These are phyloP conservation scores for Hyposoter dolosus DNA, from an alignment of 2,888 invertebrate genomes.

Conservation along the genomic window DNA sequence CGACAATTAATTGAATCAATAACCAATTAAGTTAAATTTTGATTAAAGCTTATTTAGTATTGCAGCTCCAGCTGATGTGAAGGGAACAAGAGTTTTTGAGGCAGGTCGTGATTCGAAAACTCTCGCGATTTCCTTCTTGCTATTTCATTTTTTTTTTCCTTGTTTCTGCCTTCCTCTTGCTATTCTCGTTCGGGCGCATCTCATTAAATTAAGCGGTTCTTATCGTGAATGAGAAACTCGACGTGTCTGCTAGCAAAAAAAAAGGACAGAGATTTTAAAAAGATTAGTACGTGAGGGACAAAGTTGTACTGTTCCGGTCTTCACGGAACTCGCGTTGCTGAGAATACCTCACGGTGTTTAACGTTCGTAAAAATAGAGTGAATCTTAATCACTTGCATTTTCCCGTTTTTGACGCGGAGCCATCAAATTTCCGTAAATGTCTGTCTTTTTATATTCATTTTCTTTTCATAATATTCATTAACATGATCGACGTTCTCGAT, in stretches of 20 bases:
- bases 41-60: background rate
- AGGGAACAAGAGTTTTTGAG: conserved; percentile 66
- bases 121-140: background rate
- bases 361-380: conserved; percentile 47
- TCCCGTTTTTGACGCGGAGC: background rate
- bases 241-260: conserved; percentile 26
- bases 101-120: conserved; percentile 70
- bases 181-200: conserved; percentile 52
- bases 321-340: conserved; percentile 11
- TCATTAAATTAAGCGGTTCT: conserved; percentile 71
- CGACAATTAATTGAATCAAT: background rate
- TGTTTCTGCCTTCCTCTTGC: conserved; percentile 18
- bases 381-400: conserved; percentile 54
- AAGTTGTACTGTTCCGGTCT: conserved; percentile 54
- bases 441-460: background rate
- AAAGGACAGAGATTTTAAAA: conserved; percentile 27
- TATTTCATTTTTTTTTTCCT: conserved; percentile 4
- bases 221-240: conserved; percentile 55
- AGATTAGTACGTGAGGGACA: conserved; percentile 38
- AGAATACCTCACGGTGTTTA: conserved; percentile 13
- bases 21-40: background rate
- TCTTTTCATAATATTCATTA: background rate
- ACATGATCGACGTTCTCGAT: background rate
- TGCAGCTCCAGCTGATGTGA: conserved; percentile 11
- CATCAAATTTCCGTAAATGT: background rate